Conservation (phyloP, 2,113 vertebrate species). For the Chinchilla lanigera region DNA sequence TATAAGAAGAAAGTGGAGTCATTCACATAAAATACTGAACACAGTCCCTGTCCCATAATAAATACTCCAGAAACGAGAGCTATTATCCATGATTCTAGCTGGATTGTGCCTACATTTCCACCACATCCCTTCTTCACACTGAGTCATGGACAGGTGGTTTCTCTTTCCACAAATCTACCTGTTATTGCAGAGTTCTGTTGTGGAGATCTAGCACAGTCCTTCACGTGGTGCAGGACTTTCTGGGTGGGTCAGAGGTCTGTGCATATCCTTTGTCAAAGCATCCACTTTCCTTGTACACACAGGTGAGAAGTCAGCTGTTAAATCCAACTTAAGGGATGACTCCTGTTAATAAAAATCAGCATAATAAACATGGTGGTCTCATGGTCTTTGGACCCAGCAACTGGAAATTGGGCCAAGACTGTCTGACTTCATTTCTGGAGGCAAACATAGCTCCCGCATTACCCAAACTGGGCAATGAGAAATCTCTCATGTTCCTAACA, state of each 20-base stretch:
- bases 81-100: neutral
- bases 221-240: neutral
- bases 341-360: slow-evolving; percentile 58
- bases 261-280: neutral
- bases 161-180: neutral
- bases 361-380: slow-evolving; percentile 76
- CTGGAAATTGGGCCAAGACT: slow-evolving; percentile 78
- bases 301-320: neutral
- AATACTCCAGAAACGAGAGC: neutral
- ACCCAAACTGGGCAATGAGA: slow-evolving; percentile 84
- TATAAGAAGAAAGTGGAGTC: neutral
- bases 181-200: neutral
- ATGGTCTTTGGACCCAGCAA: slow-evolving; percentile 76
- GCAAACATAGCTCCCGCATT: slow-evolving; percentile 83
- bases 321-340: neutral
- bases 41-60: neutral
- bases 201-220: neutral
- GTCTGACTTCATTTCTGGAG: slow-evolving; percentile 87
- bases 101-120: too few relatives aligned
- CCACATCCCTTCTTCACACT: neutral
- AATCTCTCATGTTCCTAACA: slow-evolving; percentile 87
- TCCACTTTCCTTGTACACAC: neutral
- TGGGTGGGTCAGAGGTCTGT: neutral
- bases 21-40: too few relatives aligned
- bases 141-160: neutral